Conservation (phyloP, 23 tunicate species). For the Halocynthia roretzi region DNA sequence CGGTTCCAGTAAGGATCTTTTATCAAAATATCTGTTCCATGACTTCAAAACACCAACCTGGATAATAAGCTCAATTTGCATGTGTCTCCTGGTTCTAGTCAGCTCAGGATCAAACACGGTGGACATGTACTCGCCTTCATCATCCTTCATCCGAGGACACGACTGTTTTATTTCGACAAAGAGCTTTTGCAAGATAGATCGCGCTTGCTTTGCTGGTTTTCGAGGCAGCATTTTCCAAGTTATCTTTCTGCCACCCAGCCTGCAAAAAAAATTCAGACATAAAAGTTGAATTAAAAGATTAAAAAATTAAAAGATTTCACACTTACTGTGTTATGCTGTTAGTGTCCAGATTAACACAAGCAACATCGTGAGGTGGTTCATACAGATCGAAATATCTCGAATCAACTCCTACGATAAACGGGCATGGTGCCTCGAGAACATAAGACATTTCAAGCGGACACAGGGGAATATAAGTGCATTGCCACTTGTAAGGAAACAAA, state of each 20-base stretch:
- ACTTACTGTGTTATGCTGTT: conserved; percentile 88
- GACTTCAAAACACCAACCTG: conserved; percentile 32
- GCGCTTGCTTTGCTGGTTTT: conserved; percentile 69
- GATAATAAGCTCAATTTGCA: conserved; percentile 50
- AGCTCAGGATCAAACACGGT: conserved; percentile 56
- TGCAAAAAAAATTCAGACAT: conserved; percentile 7
- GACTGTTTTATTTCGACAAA: conserved; percentile 58
- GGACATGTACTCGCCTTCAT: conserved; percentile 12
- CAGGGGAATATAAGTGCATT: conserved; percentile 89
- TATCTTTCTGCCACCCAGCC: conserved; percentile 37
- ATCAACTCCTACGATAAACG: conserved; percentile 91
- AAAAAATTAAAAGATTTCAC: neutral
- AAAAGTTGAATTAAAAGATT: neutral
- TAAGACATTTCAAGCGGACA: conserved; percentile 93
- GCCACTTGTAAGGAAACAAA: conserved; percentile 94
- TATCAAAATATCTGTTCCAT: no score
- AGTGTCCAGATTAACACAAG: conserved; percentile 90
- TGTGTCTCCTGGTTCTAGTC: conserved; percentile 43
- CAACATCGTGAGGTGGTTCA: conserved; percentile 87
- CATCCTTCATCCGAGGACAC: conserved; percentile 48
- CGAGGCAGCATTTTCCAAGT: conserved; percentile 71
- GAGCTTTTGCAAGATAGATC: conserved; percentile 41
- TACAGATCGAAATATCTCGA: conserved; percentile 83
- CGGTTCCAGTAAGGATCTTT: no score
- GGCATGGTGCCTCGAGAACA: conserved; percentile 89